Conservation (phyloP, 2,113 vertebrate genomes). For the Myotis lucifugus region DNA sequence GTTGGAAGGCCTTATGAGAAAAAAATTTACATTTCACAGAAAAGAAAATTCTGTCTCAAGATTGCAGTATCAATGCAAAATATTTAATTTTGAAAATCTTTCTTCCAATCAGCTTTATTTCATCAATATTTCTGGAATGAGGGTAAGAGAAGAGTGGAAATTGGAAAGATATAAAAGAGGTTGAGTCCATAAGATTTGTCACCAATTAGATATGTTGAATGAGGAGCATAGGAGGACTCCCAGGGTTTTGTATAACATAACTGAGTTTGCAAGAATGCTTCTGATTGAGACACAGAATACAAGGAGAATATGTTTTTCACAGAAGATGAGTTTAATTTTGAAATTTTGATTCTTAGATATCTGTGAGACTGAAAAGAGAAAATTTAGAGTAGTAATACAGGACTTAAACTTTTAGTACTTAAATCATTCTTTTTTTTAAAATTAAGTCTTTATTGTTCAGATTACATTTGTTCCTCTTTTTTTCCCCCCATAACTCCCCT, state of each 20-base stretch:
- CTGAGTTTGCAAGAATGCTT: not conserved
- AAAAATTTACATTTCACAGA: not conserved
- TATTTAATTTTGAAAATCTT: not conserved
- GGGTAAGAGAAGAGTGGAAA: not conserved
- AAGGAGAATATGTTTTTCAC: not conserved
- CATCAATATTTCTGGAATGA: conserved; percentile 36
- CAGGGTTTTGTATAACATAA: not conserved
- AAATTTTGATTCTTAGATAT: conserved; percentile 53
- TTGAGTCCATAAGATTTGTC: not conserved
- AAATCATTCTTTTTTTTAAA: not conserved
- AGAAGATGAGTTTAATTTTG: not conserved
- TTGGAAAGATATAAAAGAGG: not conserved
- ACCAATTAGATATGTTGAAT: not conserved
- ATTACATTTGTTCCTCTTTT: too few species aligned
- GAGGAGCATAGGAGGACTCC: not conserved
- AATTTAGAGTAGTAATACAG: not conserved
- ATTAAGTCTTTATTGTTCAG: too few species aligned
- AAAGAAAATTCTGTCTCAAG: conserved; percentile 21
- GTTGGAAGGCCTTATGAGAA: not conserved
- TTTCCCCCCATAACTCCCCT: too few species aligned
- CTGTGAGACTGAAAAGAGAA: conserved; percentile 36
- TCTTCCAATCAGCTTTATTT: not conserved
- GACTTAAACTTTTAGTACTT: not conserved
- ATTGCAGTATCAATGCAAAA: not conserved
- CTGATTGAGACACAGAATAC: not conserved